Conservation (phyloP, 2,113 vertebrate species). For the Chloropsis cyanopogon region DNA sequence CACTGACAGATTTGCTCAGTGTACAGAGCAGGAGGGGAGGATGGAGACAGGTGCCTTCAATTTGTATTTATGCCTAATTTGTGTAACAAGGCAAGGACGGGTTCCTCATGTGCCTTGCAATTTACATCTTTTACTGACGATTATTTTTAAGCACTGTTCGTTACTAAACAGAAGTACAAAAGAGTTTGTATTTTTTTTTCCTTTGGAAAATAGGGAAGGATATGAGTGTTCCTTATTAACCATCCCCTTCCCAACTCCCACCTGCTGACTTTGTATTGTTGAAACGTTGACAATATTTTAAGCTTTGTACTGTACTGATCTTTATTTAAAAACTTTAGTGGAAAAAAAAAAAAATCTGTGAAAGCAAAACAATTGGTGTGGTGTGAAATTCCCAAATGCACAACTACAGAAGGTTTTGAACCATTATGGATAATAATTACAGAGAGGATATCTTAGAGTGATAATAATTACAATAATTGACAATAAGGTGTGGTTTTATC, state of each 20-base stretch:
- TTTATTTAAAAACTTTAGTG: slow-evolving; percentile 16
- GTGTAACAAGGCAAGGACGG: background rate
- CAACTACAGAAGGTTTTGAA: background rate
- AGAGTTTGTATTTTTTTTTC: slow-evolving; percentile 11
- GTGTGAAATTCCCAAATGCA: slow-evolving; percentile 11
- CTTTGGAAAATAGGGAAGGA: background rate
- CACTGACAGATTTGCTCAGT: background rate
- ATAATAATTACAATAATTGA: background rate
- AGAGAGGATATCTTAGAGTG: background rate
- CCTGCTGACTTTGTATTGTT: slow-evolving; percentile 27
- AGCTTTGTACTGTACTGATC: slow-evolving; percentile 56
- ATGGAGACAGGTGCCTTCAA: slow-evolving; percentile 17
- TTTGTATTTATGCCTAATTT: slow-evolving; percentile 26
- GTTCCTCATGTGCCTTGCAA: slow-evolving; percentile 54
- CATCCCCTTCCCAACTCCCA: background rate
- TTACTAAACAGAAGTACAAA: slow-evolving; percentile 34
- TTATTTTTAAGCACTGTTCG: slow-evolving; percentile 43
- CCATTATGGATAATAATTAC: background rate
- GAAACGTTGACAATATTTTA: slow-evolving; percentile 41
- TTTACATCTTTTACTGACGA: slow-evolving; percentile 31
- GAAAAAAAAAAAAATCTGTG: background rate
- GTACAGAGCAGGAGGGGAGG: background rate
- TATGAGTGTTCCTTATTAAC: background rate
- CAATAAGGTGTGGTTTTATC: background rate
- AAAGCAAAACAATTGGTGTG: background rate